Evolutionary conservation across 2,888 invertebrate genomes (phyloP), one percentile per base, ranked within the genome.

Genomic region (Nymphalis polychloros): DNA sequence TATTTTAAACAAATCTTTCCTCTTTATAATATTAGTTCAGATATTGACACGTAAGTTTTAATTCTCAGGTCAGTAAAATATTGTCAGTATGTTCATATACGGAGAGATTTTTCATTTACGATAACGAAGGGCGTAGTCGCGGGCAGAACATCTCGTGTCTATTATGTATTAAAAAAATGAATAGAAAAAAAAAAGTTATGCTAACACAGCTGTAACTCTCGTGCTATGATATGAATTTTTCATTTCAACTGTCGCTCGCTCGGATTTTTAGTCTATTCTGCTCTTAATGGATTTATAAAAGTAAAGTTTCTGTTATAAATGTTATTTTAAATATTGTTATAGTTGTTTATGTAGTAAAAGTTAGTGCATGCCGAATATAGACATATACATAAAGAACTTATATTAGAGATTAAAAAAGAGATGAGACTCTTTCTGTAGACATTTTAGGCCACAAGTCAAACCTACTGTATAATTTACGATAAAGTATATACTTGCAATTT

Each of bases 211-310:
- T 31, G 52, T 53, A 64, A 48, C 59, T 59, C 64, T 47, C 53
- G 64, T 35, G 50, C 60, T 41, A 49, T 57, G 57, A 61, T 23
- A 53, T 68, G 55, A 64, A 46, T 57, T 50, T 68, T 68, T 68
- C 60, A 68, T 68, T 61, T 64, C 23, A 50, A 50, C 55, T 46
- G 64, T 61, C 49, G 61, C 41, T 57, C 46, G 49, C 68, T 49
- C 31, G 46, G 48, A 57, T 64, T 61, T 59, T 55, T 47, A 55
- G 64, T 64, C 8, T 63, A 13, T 35, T 46, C 57, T 47, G 41
- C 31, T 53, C 64, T 64, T 53, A 53, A 47, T 63, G 41, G 59
- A 55, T 53, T 60, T 49, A 59, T 48, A 64, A 64, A 55, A 48
- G 31, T 31, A 60, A 60, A 52, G 31, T 49, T 59, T 27, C 1